phyloP scores from a whole-genome alignment of 2,888 invertebrate genomes.

The Himalopsyche tibetana region DNA sequence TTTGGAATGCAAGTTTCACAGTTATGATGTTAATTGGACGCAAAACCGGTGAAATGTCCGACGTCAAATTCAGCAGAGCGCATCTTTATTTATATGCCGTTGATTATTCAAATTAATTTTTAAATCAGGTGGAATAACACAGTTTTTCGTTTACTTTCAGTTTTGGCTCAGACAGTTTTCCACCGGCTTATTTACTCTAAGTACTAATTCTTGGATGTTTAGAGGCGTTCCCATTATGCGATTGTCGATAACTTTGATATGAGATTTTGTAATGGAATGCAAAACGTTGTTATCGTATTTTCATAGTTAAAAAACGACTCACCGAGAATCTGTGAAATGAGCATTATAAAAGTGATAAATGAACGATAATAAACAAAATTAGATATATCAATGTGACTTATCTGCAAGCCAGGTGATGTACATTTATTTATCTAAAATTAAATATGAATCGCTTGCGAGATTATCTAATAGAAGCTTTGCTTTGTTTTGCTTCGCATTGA shows the following conservation, averaged over 20 bases:
- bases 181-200: not conserved
- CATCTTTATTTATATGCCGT: not conserved
- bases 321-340: not conserved
- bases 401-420: too few relatives aligned
- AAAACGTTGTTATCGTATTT: not conserved
- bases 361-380: not conserved
- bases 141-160: not conserved
- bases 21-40: not conserved
- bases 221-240: not conserved
- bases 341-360: slow-evolving; percentile 23
- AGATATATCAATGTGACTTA: too few relatives aligned
- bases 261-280: not conserved
- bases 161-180: too few relatives aligned
- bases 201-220: not conserved
- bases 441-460: not conserved
- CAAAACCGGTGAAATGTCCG: not conserved
- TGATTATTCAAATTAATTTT: not conserved
- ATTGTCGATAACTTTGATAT: not conserved
- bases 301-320: not conserved
- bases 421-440: not conserved
- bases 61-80: not conserved
- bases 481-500: not conserved
- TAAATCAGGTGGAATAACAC: not conserved
- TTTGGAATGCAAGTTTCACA: slow-evolving; percentile 19
- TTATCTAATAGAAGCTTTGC: not conserved